phyloP scores from a whole-genome alignment of 2,888 invertebrate species.

The Pimpla rufipes region DNA sequence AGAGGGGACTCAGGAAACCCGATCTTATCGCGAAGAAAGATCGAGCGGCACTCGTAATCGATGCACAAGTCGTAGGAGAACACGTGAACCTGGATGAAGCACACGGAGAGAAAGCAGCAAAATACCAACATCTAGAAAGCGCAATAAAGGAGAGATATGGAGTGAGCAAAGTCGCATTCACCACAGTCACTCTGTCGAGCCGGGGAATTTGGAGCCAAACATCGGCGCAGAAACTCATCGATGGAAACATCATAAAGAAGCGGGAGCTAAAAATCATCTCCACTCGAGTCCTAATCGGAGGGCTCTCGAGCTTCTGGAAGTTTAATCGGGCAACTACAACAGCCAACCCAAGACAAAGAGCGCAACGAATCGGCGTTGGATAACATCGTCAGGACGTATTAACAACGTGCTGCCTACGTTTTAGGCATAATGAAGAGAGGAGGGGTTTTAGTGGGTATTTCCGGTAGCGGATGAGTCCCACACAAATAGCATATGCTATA shows the following conservation, averaged over 20 bases:
- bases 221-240: slow-evolving; percentile 36
- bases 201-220: slow-evolving; percentile 67
- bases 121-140: slow-evolving; percentile 25
- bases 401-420: too few species aligned
- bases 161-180: slow-evolving; percentile 11
- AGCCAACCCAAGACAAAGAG: too few species aligned
- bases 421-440: too few species aligned
- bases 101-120: slow-evolving; percentile 72
- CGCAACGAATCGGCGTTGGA: too few species aligned
- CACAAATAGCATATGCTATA: too few species aligned
- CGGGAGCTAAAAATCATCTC: slow-evolving; percentile 54
- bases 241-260: neutral
- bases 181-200: slow-evolving; percentile 56
- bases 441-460: too few species aligned
- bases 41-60: slow-evolving; percentile 74
- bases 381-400: too few species aligned
- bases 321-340: too few species aligned
- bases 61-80: slow-evolving; percentile 81
- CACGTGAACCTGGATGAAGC: slow-evolving; percentile 71
- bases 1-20: slow-evolving; percentile 76
- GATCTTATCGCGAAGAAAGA: slow-evolving; percentile 76
- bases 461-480: too few species aligned
- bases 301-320: too few species aligned
- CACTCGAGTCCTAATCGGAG: slow-evolving; percentile 55
- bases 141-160: slow-evolving; percentile 21